Conservation (phyloP, 2,113 vertebrate genomes). For the Pongo pygmaeus region DNA sequence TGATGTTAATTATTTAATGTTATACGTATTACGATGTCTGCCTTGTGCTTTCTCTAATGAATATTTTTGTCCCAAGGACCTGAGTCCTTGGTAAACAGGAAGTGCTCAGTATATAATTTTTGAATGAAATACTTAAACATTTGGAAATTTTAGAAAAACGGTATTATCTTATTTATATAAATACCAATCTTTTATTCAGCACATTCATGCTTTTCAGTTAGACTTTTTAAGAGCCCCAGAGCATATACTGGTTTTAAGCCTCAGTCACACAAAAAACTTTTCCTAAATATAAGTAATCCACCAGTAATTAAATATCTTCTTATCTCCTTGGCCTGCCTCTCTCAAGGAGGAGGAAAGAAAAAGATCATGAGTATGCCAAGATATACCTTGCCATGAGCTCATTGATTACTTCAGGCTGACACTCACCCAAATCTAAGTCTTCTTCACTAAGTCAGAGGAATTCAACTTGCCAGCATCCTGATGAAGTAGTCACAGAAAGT, state of each 20-base stretch:
- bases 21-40: neutral
- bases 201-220: neutral
- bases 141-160: neutral
- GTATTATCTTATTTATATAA: neutral
- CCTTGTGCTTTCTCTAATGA: neutral
- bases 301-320: neutral
- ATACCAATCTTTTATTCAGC: neutral
- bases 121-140: neutral
- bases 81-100: neutral
- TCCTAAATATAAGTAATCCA: neutral
- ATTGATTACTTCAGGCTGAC: neutral
- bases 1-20: slow-evolving; percentile 52
- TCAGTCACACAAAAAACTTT: neutral
- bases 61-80: neutral
- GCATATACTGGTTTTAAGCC: neutral
- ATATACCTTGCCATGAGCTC: neutral
- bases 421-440: neutral
- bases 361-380: neutral
- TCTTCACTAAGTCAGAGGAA: neutral
- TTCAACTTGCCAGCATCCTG: neutral
- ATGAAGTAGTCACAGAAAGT: neutral
- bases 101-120: neutral
- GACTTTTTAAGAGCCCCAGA: neutral
- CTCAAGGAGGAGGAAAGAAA: neutral
- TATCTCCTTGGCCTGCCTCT: neutral